phyloP scores from a whole-genome alignment of 2,797 vertebrate genomes.

The Myotis planiceps region DNA sequence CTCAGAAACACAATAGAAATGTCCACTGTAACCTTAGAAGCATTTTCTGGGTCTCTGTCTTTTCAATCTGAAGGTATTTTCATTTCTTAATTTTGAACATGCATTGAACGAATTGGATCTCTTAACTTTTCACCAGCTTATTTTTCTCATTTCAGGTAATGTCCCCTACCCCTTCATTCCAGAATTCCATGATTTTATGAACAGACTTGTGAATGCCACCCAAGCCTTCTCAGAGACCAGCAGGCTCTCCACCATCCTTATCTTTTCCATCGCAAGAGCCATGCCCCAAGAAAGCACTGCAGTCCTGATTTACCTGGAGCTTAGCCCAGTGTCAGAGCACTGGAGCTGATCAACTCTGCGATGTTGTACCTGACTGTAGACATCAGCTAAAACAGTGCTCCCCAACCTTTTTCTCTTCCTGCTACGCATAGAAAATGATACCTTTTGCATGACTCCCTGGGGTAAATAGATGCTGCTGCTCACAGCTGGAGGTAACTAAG shows the following conservation, averaged over 20 bases:
- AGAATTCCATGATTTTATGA: background rate
- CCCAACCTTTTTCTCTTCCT: background rate
- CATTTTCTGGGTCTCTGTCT: background rate
- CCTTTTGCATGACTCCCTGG: background rate
- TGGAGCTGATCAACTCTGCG: background rate
- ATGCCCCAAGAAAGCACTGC: background rate
- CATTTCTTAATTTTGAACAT: conserved; percentile 5
- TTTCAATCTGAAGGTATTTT: conserved; percentile 8
- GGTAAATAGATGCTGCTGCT: background rate
- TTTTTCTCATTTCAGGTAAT: background rate
- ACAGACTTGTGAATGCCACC: background rate
- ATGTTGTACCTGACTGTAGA: background rate
- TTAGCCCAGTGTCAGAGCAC: background rate
- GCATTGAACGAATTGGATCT: background rate
- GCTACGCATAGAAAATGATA: background rate
- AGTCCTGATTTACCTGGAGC: background rate
- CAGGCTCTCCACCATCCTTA: background rate
- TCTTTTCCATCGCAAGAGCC: background rate
- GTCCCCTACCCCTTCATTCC: background rate
- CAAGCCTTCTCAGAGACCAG: background rate
- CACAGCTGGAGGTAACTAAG: conserved; percentile 47
- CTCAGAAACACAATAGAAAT: background rate
- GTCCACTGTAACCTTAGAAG: background rate
- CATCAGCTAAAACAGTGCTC: background rate
- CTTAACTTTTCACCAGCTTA: background rate